Percentiles rank a stretch among this genome's conserved stretches.
Conservation (phyloP, 2,888 invertebrate genomes). For the Fragum sueziense region DNA sequence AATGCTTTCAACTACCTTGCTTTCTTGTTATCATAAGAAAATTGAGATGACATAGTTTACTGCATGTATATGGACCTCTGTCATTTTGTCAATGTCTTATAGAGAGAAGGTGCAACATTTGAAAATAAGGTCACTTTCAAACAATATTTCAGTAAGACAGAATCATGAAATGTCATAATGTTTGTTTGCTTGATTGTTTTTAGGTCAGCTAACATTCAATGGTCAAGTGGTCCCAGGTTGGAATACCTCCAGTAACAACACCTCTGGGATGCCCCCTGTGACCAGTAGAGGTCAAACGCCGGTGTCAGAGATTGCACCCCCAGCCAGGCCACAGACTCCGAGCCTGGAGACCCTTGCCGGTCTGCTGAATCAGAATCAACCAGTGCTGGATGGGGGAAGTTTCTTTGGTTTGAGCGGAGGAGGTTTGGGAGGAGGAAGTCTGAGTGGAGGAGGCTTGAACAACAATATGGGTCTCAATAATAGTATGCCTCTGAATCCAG, state of each 20-base stretch:
- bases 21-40: no score
- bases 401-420: constrained; percentile 18
- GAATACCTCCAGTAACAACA: constrained; percentile 66
- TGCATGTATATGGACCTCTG: no score
- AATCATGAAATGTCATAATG: no score
- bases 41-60: no score
- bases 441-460: no score
- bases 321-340: constrained; percentile 56
- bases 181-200: neutral
- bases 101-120: no score
- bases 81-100: no score
- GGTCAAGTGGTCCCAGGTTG: constrained; percentile 77
- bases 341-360: constrained; percentile 73
- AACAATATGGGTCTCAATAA: neutral
- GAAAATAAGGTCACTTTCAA: no score
- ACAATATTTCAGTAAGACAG: no score
- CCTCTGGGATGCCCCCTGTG: constrained; percentile 54
- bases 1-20: no score
- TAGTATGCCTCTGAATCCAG: constrained; percentile 21
- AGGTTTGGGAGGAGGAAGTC: neutral
- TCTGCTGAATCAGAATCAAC: constrained; percentile 64
- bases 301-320: constrained; percentile 59
- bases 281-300: constrained; percentile 67
- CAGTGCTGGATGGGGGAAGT: constrained; percentile 42
- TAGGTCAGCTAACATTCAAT: constrained; percentile 79